Conservation (phyloP, 2,113 vertebrate species). For the Sarotherodon lohbergeri region DNA sequence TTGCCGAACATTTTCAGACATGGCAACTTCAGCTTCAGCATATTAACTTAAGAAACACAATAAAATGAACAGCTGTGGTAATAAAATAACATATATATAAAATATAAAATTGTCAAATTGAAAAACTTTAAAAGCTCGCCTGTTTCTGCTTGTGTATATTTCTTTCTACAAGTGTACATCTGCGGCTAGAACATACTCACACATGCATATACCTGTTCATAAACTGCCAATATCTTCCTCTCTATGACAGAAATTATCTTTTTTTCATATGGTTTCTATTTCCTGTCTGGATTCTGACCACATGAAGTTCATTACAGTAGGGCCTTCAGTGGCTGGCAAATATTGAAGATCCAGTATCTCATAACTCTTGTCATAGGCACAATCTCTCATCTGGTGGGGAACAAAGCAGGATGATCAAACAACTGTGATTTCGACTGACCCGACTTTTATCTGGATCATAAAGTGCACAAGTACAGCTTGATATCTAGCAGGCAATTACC, state of each 20-base stretch:
- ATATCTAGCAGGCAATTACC: slow-evolving; percentile 8
- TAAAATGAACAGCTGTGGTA: not conserved
- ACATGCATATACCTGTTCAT: not conserved
- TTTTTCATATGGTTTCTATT: not conserved
- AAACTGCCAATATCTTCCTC: not conserved
- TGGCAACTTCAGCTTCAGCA: not conserved
- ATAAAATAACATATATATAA: not conserved
- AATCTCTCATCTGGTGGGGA: not conserved
- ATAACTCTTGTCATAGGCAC: not conserved
- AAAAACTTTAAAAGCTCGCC: not conserved
- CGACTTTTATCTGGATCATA: not conserved
- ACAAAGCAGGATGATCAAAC: not conserved
- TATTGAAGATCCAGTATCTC: not conserved
- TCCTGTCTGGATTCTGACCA: not conserved
- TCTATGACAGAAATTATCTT: not conserved
- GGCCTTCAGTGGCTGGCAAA: not conserved
- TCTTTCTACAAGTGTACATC: not conserved
- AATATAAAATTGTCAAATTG: not conserved
- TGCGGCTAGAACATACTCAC: not conserved
- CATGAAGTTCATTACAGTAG: not conserved
- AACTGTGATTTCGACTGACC: not conserved
- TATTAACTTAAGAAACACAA: not conserved
- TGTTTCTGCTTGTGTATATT: not conserved
- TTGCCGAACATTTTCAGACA: not conserved
- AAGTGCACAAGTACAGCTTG: not conserved